Evolutionary conservation across 2,113 vertebrate genomes (phyloP).

Genomic region (Diadophis punctatus): DNA sequence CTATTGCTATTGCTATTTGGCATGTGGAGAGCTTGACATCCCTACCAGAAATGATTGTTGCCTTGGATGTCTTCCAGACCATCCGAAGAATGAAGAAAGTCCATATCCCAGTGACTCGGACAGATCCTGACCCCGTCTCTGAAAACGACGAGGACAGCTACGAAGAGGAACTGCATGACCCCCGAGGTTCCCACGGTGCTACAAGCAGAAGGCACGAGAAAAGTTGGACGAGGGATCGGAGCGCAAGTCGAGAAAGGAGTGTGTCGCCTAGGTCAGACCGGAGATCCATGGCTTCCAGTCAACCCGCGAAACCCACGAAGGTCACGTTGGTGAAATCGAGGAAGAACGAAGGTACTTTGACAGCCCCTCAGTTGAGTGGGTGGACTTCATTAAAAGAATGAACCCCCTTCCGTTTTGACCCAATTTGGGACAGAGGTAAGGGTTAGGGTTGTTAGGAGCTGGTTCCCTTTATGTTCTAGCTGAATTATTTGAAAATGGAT

Average conservation of each 20-base stretch:
- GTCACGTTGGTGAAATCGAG: constrained; percentile 96
- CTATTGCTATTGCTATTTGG: not conserved
- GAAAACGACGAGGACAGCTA: constrained; percentile 95
- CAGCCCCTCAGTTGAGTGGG: not conserved
- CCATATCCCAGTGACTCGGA: constrained; percentile 85
- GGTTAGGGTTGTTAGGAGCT: not conserved
- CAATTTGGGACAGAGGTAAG: not conserved
- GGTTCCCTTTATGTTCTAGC: not conserved
- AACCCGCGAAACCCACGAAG: constrained; percentile 90
- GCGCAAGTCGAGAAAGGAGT: constrained; percentile 89
- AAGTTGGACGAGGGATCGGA: constrained; percentile 82
- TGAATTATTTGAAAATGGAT: not conserved
- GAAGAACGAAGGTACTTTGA: constrained; percentile 90
- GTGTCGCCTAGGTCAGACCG: constrained; percentile 88
- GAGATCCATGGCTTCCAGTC: constrained; percentile 86
- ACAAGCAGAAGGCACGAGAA: constrained; percentile 75
- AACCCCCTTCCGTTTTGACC: not conserved
- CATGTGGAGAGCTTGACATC: not conserved
- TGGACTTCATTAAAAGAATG: not conserved
- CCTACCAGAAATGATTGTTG: constrained; percentile 1
- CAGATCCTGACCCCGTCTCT: constrained; percentile 86
- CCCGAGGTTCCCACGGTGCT: constrained; percentile 76
- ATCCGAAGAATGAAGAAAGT: constrained; percentile 96
- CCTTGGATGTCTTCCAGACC: constrained; percentile 70
- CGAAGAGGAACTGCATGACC: constrained; percentile 87